These are phyloP conservation scores for Andrena camellia DNA, from an alignment of 2,888 invertebrate species.

Conservation along the genomic window DNA sequence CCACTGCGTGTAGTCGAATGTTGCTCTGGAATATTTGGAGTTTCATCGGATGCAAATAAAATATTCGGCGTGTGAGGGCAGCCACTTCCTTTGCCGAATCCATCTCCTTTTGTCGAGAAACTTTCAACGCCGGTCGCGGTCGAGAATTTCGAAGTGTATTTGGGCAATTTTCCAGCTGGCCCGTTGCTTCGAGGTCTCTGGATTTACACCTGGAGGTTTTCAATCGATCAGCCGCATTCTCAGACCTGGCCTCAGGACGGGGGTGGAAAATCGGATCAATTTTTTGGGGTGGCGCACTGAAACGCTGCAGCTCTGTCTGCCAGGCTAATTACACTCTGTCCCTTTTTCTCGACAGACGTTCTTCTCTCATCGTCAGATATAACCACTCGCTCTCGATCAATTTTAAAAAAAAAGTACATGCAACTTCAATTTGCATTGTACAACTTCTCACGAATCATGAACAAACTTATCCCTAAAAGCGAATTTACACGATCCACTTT, in stretches of 20 bases:
- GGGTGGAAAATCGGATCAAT: constrained; percentile 4
- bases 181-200: constrained; percentile 5
- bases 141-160: background rate
- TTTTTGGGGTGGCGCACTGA: background rate
- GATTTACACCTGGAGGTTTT: constrained; percentile 32
- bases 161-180: constrained; percentile 30
- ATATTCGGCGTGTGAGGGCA: no score
- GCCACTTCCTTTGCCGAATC: background rate
- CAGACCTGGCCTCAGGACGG: background rate
- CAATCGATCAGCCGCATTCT: constrained; percentile 15
- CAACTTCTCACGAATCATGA: no score
- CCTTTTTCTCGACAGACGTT: background rate
- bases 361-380: no score
- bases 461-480: no score
- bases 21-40: no score
- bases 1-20: no score
- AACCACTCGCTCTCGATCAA: no score
- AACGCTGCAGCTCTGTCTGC: background rate
- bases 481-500: no score
- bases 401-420: no score
- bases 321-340: background rate
- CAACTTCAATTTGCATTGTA: no score
- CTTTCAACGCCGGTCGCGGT: background rate
- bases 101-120: background rate
- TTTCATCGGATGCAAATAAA: no score